Percentiles rank a stretch among this genome's conserved stretches.
These are phyloP conservation scores for Baccha elongata DNA, from an alignment of 2,888 invertebrate species.

Conservation along the genomic window DNA sequence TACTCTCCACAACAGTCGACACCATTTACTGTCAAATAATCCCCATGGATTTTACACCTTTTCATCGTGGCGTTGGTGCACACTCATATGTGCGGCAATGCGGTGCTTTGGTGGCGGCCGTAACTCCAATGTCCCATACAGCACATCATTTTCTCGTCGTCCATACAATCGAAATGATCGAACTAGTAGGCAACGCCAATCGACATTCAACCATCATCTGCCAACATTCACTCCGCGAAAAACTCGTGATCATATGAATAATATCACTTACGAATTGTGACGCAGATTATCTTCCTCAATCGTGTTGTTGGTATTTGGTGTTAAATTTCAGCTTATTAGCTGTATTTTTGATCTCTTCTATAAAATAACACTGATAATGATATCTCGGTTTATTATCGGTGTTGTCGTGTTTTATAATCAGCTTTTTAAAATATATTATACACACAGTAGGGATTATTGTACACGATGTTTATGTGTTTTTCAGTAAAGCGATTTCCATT, in stretches of 20 bases:
- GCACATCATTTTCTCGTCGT: constrained; percentile 78
- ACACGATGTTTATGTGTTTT: constrained; percentile 50
- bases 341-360: constrained; percentile 70
- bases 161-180: constrained; percentile 75
- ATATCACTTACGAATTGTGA: constrained; percentile 82
- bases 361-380: constrained; percentile 45
- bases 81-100: constrained; percentile 82
- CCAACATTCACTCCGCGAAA: constrained; percentile 80
- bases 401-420: constrained; percentile 71
- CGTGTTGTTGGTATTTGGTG: constrained; percentile 65
- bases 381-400: constrained; percentile 56
- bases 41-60: constrained; percentile 79
- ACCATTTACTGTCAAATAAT: constrained; percentile 79
- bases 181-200: constrained; percentile 77
- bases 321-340: constrained; percentile 60
- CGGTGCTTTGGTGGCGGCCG: constrained; percentile 81
- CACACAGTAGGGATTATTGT: constrained; percentile 57
- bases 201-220: constrained; percentile 79
- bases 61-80: constrained; percentile 82
- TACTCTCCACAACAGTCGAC: constrained; percentile 80
- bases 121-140: constrained; percentile 78
- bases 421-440: constrained; percentile 63
- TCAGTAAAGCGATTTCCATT: constrained; percentile 19
- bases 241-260: constrained; percentile 81
- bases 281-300: constrained; percentile 76